Evolutionary conservation across 2,888 invertebrate genomes (phyloP).

Genomic region (Himalopsyche kuldschensis): DNA sequence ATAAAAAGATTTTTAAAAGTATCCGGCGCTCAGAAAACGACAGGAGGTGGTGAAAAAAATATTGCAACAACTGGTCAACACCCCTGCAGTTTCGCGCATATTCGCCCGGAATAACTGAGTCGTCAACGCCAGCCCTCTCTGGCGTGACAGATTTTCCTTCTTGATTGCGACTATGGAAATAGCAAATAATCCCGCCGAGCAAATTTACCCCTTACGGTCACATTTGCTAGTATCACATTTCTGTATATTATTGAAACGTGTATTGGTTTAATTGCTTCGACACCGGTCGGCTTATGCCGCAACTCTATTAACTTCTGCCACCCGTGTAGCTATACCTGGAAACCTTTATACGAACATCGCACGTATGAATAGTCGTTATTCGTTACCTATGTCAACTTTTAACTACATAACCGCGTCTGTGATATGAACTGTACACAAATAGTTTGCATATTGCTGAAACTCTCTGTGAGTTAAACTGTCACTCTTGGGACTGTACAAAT

Average conservation of each 20-base stretch:
- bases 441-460: not conserved
- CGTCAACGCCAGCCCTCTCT: not conserved
- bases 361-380: not conserved
- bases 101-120: not conserved
- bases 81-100: not conserved
- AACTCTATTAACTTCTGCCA: slow-evolving; percentile 23
- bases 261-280: slow-evolving; percentile 10
- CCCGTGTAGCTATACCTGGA: not conserved
- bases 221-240: not conserved
- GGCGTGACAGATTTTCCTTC: not conserved
- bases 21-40: too few relatives aligned
- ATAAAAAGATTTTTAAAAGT: too few relatives aligned
- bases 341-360: not conserved
- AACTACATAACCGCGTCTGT: not conserved
- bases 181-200: not conserved
- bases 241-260: not conserved
- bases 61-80: not conserved
- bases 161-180: not conserved
- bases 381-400: not conserved
- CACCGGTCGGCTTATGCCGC: slow-evolving; percentile 10
- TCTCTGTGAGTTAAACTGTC: not conserved
- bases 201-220: not conserved
- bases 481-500: not conserved
- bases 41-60: not conserved
- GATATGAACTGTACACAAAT: not conserved